These are phyloP conservation scores for Carabus problematicus DNA, from an alignment of 2,888 invertebrate species.

Conservation along the genomic window DNA sequence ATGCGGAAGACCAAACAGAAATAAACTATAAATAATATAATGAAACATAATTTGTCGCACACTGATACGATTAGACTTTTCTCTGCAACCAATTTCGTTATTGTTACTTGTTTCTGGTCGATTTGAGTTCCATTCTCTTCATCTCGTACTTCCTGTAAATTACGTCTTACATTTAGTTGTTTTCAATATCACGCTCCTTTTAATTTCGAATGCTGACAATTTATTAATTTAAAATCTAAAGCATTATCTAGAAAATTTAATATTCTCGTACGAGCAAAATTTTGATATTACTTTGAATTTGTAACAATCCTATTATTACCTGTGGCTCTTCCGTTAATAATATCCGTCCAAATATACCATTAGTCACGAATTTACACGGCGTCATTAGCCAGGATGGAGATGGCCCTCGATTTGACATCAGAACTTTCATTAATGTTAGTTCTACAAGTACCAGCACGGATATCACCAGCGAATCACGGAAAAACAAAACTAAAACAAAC, in stretches of 20 bases:
- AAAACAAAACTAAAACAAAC: slow-evolving; percentile 28
- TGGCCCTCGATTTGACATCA: slow-evolving; percentile 8
- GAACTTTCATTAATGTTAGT: slow-evolving; percentile 22
- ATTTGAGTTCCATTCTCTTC: slow-evolving; percentile 22
- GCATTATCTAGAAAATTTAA: background rate
- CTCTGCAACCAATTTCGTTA: slow-evolving; percentile 11
- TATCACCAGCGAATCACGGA: slow-evolving; percentile 26
- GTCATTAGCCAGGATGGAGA: slow-evolving; percentile 20
- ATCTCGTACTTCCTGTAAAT: slow-evolving; percentile 25
- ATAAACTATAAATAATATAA: slow-evolving; percentile 23
- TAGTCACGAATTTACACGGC: slow-evolving; percentile 23
- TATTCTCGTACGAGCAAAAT: background rate
- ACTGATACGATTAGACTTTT: slow-evolving; percentile 25
- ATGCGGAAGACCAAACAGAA: slow-evolving; percentile 20
- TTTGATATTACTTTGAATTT: background rate
- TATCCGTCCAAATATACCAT: slow-evolving; percentile 15
- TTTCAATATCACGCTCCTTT: background rate
- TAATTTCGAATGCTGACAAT: too few relatives aligned
- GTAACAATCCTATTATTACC: background rate
- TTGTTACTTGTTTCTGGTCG: slow-evolving; percentile 25
- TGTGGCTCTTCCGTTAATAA: slow-evolving; percentile 14
- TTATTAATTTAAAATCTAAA: too few relatives aligned
- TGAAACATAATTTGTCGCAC: slow-evolving; percentile 24
- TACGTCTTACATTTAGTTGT: background rate
- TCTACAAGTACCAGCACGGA: slow-evolving; percentile 25